Conservation (phyloP, 2,113 vertebrate species). For the Xenopus laevis region DNA sequence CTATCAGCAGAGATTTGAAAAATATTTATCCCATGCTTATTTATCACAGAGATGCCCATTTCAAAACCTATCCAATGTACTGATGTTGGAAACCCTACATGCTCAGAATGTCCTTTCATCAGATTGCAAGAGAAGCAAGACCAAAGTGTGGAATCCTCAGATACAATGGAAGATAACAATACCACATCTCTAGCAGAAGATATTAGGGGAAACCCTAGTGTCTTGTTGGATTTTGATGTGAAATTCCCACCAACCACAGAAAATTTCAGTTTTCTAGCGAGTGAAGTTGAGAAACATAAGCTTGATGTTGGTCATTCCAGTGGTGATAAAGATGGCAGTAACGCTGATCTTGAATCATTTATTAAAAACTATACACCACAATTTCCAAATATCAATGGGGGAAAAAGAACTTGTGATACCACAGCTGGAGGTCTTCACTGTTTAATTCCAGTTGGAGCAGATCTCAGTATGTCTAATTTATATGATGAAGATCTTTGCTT, state of each 20-base stretch:
- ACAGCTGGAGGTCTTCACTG: background rate
- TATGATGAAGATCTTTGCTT: conserved; percentile 28
- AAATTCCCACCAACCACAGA: conserved; percentile 1
- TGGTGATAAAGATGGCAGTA: background rate
- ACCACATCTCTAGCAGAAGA: background rate
- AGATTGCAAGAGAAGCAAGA: conserved; percentile 18
- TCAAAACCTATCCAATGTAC: conserved; percentile 53
- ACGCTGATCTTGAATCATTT: conserved; percentile 7
- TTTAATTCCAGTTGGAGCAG: background rate
- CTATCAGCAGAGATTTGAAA: too few species aligned
- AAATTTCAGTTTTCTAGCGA: conserved; percentile 12
- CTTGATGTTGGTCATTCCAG: background rate
- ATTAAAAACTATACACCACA: conserved; percentile 22
- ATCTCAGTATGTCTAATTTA: conserved; percentile 8
- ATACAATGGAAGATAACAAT: background rate
- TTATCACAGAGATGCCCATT: conserved; percentile 48
- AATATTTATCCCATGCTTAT: background rate
- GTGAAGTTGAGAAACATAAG: background rate
- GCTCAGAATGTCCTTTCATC: conserved; percentile 56
- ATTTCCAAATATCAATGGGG: conserved; percentile 3
- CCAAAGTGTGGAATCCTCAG: background rate
- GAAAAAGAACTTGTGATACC: background rate
- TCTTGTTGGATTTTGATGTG: background rate
- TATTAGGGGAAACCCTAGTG: background rate
- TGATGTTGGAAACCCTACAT: conserved; percentile 42